A percentile compares a stretch with the other conserved stretches of the same genome.
These are phyloP conservation scores for Dryas iulia DNA, from an alignment of 1,140 invertebrate genomes.

Conservation along the genomic window DNA sequence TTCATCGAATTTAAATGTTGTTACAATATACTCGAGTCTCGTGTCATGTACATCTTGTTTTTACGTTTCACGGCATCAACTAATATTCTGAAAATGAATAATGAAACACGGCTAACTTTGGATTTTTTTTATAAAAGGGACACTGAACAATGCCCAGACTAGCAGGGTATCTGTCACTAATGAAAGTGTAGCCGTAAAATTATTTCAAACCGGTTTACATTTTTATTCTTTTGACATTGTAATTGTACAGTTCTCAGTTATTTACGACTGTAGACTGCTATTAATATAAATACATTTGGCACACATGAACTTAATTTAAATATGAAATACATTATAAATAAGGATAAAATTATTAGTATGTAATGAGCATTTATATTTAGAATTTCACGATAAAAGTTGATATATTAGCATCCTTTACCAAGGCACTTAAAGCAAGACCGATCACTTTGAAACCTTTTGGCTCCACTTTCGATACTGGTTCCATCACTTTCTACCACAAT, in stretches of 20 bases:
- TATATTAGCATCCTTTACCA: slow-evolving; percentile 25
- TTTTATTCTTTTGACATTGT: slow-evolving; percentile 2
- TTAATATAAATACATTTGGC: not conserved
- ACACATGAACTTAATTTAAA: not conserved
- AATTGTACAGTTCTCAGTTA: not conserved
- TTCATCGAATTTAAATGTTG: too few species aligned
- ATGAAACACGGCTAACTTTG: slow-evolving; percentile 43
- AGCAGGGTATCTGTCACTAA: slow-evolving; percentile 35
- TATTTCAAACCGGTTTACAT: slow-evolving; percentile 19
- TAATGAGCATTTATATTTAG: not conserved
- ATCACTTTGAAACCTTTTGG: slow-evolving; percentile 30
- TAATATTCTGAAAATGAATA: slow-evolving; percentile 44
- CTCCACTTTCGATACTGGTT: slow-evolving; percentile 25
- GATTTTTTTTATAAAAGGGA: slow-evolving; percentile 47
- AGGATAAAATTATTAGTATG: not conserved
- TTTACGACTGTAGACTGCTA: not conserved
- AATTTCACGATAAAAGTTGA: not conserved
- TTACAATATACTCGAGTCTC: too few species aligned
- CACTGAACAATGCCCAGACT: slow-evolving; percentile 35
- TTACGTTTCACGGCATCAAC: slow-evolving; percentile 21
- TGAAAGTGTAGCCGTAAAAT: slow-evolving; percentile 53
- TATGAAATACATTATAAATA: not conserved
- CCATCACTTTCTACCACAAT: slow-evolving; percentile 15
- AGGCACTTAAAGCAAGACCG: slow-evolving; percentile 31
- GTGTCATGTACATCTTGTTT: too few species aligned